Evolutionary conservation across 2,113 vertebrate species (phyloP).

Genomic region (Sinosuthora webbiana): DNA sequence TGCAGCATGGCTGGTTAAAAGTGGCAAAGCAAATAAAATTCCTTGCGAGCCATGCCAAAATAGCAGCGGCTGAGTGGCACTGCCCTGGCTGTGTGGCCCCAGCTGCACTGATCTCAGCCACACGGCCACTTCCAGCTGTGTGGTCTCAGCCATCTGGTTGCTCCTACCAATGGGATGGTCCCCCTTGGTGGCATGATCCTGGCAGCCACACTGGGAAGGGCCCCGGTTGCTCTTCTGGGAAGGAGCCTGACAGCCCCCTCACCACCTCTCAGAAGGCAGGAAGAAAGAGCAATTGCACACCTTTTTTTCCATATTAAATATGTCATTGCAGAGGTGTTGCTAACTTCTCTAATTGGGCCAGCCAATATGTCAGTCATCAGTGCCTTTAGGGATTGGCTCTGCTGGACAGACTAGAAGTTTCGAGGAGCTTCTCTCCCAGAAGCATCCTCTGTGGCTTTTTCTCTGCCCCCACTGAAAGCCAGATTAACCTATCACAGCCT

Average conservation of each 20-base stretch:
- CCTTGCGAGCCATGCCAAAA: too few species aligned
- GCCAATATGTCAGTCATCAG: background rate
- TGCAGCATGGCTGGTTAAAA: too few species aligned
- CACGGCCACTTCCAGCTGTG: accelerated
- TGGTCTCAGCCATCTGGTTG: background rate
- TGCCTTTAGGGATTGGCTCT: background rate
- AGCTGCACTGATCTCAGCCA: accelerated
- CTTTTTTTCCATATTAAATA: background rate
- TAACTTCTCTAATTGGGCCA: background rate
- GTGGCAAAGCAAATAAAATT: background rate
- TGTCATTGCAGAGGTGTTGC: background rate
- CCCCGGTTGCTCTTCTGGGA: background rate
- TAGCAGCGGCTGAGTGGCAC: too few species aligned
- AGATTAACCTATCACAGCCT: background rate
- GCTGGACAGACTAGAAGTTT: background rate
- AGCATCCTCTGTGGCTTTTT: background rate
- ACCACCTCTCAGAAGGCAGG: background rate
- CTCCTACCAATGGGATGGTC: accelerated
- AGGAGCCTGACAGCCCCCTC: too few species aligned
- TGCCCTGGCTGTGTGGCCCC: background rate
- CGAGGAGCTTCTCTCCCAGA: background rate
- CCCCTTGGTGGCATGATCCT: background rate
- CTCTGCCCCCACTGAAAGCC: background rate
- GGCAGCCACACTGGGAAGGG: accelerated
- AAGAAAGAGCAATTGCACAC: background rate